These are phyloP conservation scores for Scolopax mira DNA, from an alignment of 2,113 vertebrate genomes.

Conservation along the genomic window DNA sequence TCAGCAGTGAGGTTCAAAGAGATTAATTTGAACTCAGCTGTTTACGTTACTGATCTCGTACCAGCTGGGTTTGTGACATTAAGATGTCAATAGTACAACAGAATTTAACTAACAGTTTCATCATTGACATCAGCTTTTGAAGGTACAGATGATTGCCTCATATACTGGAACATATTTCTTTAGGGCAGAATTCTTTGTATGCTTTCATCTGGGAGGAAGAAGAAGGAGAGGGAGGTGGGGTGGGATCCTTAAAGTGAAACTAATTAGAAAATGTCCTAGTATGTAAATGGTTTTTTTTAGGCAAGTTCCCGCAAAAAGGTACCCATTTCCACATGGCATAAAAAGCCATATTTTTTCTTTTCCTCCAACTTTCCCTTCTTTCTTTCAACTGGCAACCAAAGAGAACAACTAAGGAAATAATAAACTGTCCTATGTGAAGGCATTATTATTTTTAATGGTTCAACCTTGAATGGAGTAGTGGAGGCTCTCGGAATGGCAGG, in stretches of 20 bases:
- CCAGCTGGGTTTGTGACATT: slow-evolving; percentile 48
- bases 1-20: slow-evolving; percentile 30
- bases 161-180: slow-evolving; percentile 65
- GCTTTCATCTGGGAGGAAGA: not conserved
- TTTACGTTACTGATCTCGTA: slow-evolving; percentile 35
- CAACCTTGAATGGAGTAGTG: not conserved
- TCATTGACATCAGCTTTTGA: slow-evolving; percentile 65
- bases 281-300: not conserved
- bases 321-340: not conserved
- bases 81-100: slow-evolving; percentile 71
- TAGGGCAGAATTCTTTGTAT: slow-evolving; percentile 32
- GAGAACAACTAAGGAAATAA: not conserved
- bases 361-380: not conserved
- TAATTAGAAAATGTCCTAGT: slow-evolving; percentile 22
- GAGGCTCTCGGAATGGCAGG: not conserved
- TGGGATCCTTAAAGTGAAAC: not conserved
- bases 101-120: slow-evolving; percentile 70
- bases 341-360: not conserved
- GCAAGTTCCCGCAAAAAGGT: not conserved
- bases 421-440: not conserved
- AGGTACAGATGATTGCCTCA: slow-evolving; percentile 68
- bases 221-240: not conserved
- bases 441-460: slow-evolving; percentile 17
- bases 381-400: not conserved
- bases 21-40: slow-evolving; percentile 31